Evolutionary conservation across 2,113 vertebrate species (phyloP), one percentile per base, ranked within the genome.

Genomic region (Galbula dea): DNA sequence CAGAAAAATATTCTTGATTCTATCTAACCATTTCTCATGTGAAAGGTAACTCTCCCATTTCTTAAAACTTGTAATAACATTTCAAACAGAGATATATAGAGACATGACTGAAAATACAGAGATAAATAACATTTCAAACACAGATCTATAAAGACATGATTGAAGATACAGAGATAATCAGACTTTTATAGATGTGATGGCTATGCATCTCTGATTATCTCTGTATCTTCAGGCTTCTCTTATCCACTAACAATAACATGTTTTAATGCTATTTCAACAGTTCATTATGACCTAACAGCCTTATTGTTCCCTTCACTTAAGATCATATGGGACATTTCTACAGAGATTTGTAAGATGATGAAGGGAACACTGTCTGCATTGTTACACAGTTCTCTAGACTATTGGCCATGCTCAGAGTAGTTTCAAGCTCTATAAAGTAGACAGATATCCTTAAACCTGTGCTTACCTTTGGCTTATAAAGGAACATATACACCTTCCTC

Each of bases 391-490:
- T 65, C 49, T 89, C 36, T 45, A 30, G 26, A 83, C 51, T 77
- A 1, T 22, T 84, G 41, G 16, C 30, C 27, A 29, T 20, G 30
- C 52, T 26, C 81, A 48, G 45, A 92, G 51, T 15, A 84, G 21
- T 39, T 95, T 67, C 43, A 72, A 75, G 88, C 84, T 23, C 30
- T 48, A 23, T n/a, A 20, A 57, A 73, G 29, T 58, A 78, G 34
- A 52, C 69, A 95, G 76, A 52, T 76, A 18, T 90, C 52, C 73
- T 83, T 88, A 71, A n/a, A 85, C 57, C 48, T 86, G 17, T 43
- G 49, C 54, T 81, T 93, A 88, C 52, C 79, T 95, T 93, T 95
- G 78, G 67, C 49, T 94, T 90, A 61, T 37, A 73, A 80, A 85
- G 57, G 51, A 95, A 73, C 18, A 30, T 22, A 21, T 4, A 72